Evolutionary conservation across 1,140 invertebrate species (phyloP).

Genomic region (Drosophila kepulauana): DNA sequence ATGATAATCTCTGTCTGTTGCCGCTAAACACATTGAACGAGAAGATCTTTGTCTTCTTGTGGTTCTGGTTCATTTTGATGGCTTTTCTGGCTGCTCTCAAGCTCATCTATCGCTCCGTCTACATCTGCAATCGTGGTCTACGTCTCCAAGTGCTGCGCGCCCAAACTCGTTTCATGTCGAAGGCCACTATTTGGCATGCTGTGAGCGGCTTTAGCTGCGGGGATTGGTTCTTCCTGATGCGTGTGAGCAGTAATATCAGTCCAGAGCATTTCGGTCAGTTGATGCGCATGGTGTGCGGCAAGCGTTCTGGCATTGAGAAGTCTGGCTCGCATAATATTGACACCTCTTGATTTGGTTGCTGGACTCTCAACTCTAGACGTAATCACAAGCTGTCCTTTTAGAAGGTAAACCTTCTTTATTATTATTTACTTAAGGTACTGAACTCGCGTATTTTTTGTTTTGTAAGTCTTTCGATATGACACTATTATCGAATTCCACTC

Average conservation of each 20-base stretch:
- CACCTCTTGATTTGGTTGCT: constrained; percentile 12
- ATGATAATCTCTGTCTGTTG: constrained; percentile 90
- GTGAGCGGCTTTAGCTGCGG: constrained; percentile 85
- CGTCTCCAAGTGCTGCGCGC: constrained; percentile 86
- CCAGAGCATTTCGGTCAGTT: constrained; percentile 87
- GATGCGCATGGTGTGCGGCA: constrained; percentile 85
- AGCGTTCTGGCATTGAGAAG: constrained; percentile 11
- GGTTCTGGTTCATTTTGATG: constrained; percentile 93
- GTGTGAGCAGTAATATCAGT: constrained; percentile 89
- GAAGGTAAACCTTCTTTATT: constrained; percentile 9
- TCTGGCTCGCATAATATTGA: constrained; percentile 24
- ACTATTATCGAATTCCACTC: constrained; percentile 54
- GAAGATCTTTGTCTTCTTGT: constrained; percentile 92
- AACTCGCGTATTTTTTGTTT: not conserved
- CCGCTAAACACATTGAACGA: constrained; percentile 92
- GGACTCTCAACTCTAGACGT: not conserved
- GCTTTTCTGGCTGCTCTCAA: constrained; percentile 87
- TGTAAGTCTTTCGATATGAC: constrained; percentile 45
- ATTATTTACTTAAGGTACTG: constrained; percentile 3
- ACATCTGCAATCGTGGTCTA: constrained; percentile 64
- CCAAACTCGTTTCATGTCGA: constrained; percentile 75
- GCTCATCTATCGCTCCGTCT: constrained; percentile 86
- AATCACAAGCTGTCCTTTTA: not conserved
- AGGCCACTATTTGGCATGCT: constrained; percentile 35
- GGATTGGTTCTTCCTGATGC: constrained; percentile 90